These are phyloP conservation scores for Caranx melampygus DNA, from an alignment of 2,113 vertebrate species.

Conservation along the genomic window DNA sequence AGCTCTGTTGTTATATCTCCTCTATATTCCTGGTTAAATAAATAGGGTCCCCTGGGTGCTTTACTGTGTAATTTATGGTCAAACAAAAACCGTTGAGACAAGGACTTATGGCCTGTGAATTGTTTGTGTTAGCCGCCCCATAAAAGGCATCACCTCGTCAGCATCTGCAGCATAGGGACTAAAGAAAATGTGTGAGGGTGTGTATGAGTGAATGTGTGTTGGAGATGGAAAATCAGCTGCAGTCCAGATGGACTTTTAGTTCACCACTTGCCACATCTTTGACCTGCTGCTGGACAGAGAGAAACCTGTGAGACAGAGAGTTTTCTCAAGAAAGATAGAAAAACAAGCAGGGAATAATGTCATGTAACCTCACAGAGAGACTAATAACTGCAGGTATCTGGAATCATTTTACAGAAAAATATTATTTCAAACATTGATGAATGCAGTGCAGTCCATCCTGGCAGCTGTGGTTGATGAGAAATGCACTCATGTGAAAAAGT, in stretches of 20 bases:
- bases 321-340: neutral
- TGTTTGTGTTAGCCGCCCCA: conserved; percentile 85
- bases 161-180: conserved; percentile 59
- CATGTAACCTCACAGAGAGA: neutral
- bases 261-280: conserved; percentile 40
- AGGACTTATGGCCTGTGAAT: conserved; percentile 87
- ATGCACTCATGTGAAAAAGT: neutral
- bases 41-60: conserved; percentile 78
- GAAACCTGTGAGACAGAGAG: neutral
- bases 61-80: conserved; percentile 84
- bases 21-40: conserved; percentile 69
- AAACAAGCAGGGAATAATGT: neutral
- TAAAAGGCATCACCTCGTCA: conserved; percentile 84
- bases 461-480: neutral
- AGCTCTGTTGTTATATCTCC: conserved; percentile 36
- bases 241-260: conserved; percentile 84
- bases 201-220: conserved; percentile 41
- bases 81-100: conserved; percentile 84
- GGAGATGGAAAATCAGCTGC: conserved; percentile 82
- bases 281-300: conserved; percentile 17
- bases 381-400: neutral
- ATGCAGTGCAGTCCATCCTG: neutral
- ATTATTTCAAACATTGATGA: neutral
- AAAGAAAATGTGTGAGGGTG: conserved; percentile 43
- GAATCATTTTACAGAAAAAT: neutral